Evolutionary conservation across 2,113 vertebrate species (phyloP).

Genomic region (Mixornis gularis): DNA sequence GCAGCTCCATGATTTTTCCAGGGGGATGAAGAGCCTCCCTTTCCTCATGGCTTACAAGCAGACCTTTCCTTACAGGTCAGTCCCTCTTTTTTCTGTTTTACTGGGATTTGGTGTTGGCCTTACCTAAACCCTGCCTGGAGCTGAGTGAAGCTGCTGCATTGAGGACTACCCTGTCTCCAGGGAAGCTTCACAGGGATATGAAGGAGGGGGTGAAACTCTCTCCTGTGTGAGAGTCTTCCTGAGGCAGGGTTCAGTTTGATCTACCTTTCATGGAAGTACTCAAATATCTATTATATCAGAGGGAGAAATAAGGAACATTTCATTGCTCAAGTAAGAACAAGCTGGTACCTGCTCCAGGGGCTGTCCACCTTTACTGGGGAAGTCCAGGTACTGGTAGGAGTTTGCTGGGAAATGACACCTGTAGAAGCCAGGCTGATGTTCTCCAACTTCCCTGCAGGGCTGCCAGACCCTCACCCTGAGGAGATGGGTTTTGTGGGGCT

Average conservation of each 20-base stretch:
- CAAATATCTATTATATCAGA: neutral
- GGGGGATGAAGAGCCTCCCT: neutral
- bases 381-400: neutral
- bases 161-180: neutral
- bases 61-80: neutral
- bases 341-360: neutral
- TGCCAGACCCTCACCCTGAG: neutral
- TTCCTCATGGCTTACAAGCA: neutral
- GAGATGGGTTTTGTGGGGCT: rapidly evolving
- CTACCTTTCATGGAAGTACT: neutral
- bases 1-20: neutral
- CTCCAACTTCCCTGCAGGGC: neutral
- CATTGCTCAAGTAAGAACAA: neutral
- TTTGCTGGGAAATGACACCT: neutral
- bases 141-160: neutral
- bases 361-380: neutral
- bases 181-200: neutral
- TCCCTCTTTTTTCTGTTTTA: neutral
- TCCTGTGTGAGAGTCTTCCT: neutral
- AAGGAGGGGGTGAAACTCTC: neutral
- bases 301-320: neutral
- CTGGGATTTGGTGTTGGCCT: neutral
- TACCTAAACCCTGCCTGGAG: neutral
- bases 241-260: neutral
- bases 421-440: neutral